Conservation (phyloP, 2,797 vertebrate species). For the Mus caroli region DNA sequence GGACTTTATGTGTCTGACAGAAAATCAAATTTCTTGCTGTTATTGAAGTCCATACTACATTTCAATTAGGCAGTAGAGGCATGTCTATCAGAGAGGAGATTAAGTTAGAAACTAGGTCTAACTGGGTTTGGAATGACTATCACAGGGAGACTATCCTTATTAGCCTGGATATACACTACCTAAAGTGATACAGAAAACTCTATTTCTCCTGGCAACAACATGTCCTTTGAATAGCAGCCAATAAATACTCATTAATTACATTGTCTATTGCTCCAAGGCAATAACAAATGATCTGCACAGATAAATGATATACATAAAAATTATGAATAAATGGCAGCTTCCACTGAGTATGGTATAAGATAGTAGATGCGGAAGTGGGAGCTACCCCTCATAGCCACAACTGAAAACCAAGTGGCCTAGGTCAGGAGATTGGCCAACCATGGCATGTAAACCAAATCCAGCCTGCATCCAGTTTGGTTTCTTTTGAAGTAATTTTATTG, state of each 20-base stretch:
- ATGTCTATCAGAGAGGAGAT: not conserved
- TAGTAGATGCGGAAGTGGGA: not conserved
- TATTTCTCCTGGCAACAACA: not conserved
- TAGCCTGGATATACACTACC: not conserved
- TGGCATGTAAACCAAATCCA: not conserved
- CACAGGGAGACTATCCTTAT: not conserved
- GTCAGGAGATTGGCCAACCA: not conserved
- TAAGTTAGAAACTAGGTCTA: too few relatives aligned
- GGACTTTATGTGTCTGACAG: not conserved
- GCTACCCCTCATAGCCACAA: not conserved
- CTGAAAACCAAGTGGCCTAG: not conserved
- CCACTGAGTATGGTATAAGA: not conserved
- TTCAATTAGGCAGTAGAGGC: not conserved
- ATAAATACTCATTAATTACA: not conserved
- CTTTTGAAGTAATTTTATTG: not conserved
- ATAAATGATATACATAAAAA: not conserved
- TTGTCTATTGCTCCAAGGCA: not conserved
- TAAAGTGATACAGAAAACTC: not conserved
- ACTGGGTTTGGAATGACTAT: too few relatives aligned
- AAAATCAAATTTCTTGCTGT: slow-evolving; percentile 7
- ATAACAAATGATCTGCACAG: not conserved
- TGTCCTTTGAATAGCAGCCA: not conserved
- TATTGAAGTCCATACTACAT: not conserved
- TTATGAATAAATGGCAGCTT: not conserved
- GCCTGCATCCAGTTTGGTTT: not conserved